These are phyloP conservation scores for Ateles fusciceps DNA, from an alignment of 2,797 vertebrate species.

Conservation along the genomic window DNA sequence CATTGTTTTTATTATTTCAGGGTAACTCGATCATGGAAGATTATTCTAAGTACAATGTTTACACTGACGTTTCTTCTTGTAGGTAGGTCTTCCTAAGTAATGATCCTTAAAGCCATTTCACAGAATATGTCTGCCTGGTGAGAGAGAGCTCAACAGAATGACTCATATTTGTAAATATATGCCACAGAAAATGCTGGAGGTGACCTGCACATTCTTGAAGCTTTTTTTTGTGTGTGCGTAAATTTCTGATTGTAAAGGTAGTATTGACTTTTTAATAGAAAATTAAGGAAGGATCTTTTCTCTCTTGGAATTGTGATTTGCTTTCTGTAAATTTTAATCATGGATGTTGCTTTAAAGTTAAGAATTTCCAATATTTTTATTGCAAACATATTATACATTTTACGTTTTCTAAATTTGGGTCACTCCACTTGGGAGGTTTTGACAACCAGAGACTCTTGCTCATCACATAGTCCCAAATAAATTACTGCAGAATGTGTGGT, in stretches of 20 bases:
- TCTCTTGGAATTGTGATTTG: not conserved
- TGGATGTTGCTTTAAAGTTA: not conserved
- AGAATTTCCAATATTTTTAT: not conserved
- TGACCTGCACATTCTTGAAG: not conserved
- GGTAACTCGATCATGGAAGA: not conserved
- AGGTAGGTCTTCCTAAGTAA: constrained; percentile 45
- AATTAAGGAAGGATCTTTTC: not conserved
- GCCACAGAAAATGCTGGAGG: not conserved
- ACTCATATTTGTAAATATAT: not conserved
- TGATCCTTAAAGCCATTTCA: not conserved
- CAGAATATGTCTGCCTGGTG: too few relatives aligned
- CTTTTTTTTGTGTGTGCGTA: too few relatives aligned
- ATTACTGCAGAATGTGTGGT: rapidly evolving
- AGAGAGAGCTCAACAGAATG: not conserved
- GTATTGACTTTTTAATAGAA: not conserved
- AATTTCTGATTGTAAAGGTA: not conserved
- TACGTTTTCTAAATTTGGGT: not conserved
- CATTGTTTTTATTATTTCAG: not conserved
- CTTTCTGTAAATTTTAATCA: not conserved
- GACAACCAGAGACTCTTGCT: not conserved
- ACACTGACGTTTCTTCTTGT: constrained; percentile 37
- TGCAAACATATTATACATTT: not conserved
- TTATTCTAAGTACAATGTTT: not conserved
- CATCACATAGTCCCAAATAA: not conserved
- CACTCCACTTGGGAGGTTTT: not conserved